Evolutionary conservation across 1,140 invertebrate species (phyloP), one percentile per base, ranked within the genome.

Genomic region (Musca domestica): DNA sequence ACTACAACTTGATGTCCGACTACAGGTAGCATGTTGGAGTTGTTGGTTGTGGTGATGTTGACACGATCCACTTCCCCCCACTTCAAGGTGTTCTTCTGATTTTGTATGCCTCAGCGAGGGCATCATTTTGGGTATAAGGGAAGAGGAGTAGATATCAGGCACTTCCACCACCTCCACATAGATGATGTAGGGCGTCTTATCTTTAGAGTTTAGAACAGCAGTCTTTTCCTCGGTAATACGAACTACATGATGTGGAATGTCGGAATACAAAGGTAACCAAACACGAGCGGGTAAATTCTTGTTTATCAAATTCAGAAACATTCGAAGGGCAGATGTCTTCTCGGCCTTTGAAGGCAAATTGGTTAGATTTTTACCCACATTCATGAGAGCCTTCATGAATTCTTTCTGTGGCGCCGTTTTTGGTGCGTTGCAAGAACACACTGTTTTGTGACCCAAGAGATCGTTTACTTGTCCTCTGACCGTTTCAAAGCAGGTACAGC

Each of bases 151-250:
- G 51, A 95, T 87, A 76, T 98, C 93, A 23, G 94, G 90, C 34
- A 97, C 95, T 83, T 96, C 93, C 15, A 99, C 84, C 4, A 97
- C 94, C 85, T 99, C 98, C 30, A 98, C 92, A 83, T 98, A 99
- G 74, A 99, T 92, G 76, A 99, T 93, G 81, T 97, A 99, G 0
- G 98, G 98, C 51, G 97, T 95, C 91, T 98, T 99, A 83, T 99
- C 97, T 86, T 99, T 99, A 61, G 96, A 98, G 83, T 99, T 99
- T 63, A 99, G 89, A 52, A 99, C 96, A 64, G 96, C 96, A 54
- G 96, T 95, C 72, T 93, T 94, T 71, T 92, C 90, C 61, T 92
- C 91, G 27, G 94, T 94, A 78, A 96, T 93, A 74, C 94, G 84
- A 2, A 96, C 88, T 70, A 93, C 92, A 73, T 95, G 94, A 68